A percentile compares a stretch with the other conserved stretches of the same genome.
phyloP scores from a whole-genome alignment of 2,797 vertebrate species.

The Helarctos malayanus region DNA sequence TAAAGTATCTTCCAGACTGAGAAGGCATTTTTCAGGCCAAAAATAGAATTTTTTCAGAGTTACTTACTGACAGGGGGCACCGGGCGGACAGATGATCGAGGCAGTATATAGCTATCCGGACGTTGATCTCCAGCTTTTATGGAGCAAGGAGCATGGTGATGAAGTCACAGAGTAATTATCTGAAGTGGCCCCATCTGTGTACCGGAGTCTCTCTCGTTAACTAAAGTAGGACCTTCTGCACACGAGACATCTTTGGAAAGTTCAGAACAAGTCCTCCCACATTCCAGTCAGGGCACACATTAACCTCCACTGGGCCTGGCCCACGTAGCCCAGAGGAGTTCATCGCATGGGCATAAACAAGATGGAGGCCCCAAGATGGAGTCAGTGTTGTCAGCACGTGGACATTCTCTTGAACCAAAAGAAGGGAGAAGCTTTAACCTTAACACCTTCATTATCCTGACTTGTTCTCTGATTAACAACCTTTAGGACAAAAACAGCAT shows the following conservation, averaged over 20 bases:
- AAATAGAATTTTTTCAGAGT: not conserved
- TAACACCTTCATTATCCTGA: not conserved
- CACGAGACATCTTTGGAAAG: not conserved
- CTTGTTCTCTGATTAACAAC: not conserved
- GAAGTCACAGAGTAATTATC: not conserved
- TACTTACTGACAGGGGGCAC: not conserved
- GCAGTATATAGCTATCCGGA: not conserved
- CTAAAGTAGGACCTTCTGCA: not conserved
- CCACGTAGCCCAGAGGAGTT: not conserved
- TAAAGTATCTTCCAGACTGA: not conserved
- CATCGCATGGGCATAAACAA: not conserved
- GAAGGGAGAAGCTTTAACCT: not conserved
- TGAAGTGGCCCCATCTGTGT: not conserved
- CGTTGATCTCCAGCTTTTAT: not conserved
- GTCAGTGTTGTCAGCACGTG: not conserved
- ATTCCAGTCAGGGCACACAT: not conserved
- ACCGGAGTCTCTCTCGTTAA: not conserved
- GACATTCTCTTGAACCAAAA: not conserved
- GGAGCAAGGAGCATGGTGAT: not conserved
- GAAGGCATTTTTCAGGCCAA: not conserved
- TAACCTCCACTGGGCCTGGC: not conserved
- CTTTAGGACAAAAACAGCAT: not conserved
- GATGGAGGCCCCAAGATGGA: not conserved
- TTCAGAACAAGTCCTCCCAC: not conserved
- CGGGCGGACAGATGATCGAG: fast-evolving